Evolutionary conservation across 2,113 vertebrate species (phyloP), one percentile per base, ranked within the genome.

Genomic region (Uria lomvia): DNA sequence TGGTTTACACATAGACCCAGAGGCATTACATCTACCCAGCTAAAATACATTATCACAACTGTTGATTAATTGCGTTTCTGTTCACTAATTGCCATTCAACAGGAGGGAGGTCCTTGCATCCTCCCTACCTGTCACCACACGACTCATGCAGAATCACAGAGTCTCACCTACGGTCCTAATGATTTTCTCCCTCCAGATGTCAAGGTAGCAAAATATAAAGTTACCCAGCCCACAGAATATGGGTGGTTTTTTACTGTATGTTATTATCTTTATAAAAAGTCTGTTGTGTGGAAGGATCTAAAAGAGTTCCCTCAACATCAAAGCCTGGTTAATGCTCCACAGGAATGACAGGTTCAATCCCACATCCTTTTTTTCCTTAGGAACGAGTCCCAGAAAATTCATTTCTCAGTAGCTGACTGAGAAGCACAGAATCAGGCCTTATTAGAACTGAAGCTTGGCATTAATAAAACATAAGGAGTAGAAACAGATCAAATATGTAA

Each of bases 401-500:
- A 89, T 78, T 96, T 94, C 60, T 89, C 56, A n/a, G 67, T 68
- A 93, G 58, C 8, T 89, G 60, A 86, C 77, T 83, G 82, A 91
- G 68, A 96, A 94, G 47, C 77, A 82, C 36, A 72, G 73, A 78
- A 84, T 66, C 73, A 79, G 49, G 45, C 32, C 6, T 89, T 89
- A 88, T 65, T 87, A 89, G 55, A 89, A 72, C 36, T 58, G 86
- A 91, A 89, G n/a, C 65, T 40, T 86, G 47, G 16, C 38, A 90
- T 94, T 94, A 90, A 93, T 95, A 86, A 92, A 94, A 92, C 47
- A 95, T 47, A 92, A 73, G 67, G 58, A 93, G 49, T 18, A 76
- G 59, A 88, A 92, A 76, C 38, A 95, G 77, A 95, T 92, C 84
- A 92, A 91, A 92, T 92, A 93, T 63, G 16, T 74, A 95, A 91